These are phyloP conservation scores for Ephestia elutella DNA, from an alignment of 1,140 invertebrate genomes.

Conservation along the genomic window DNA sequence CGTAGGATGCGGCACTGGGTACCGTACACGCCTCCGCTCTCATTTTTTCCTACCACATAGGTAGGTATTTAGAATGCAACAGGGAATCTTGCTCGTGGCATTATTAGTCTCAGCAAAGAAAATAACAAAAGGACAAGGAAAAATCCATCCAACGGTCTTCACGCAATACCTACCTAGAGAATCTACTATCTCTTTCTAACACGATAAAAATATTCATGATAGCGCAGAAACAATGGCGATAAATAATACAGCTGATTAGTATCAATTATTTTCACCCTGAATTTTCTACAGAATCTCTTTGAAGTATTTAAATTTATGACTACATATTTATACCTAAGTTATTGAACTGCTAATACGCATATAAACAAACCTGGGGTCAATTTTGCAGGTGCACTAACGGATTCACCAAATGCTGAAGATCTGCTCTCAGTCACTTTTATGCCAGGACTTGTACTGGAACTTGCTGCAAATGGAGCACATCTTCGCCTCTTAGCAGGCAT, in stretches of 20 bases:
- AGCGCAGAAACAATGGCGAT: conserved; percentile 60
- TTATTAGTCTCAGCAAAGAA: conserved; percentile 23
- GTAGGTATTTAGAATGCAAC: conserved; percentile 7
- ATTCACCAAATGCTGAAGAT: conserved; percentile 85
- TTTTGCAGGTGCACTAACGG: conserved; percentile 79
- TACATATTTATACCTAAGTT: too few species aligned
- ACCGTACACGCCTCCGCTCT: not conserved
- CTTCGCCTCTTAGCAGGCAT: conserved; percentile 89
- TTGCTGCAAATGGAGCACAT: conserved; percentile 87
- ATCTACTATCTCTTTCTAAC: conserved; percentile 53
- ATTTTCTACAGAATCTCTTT: not conserved
- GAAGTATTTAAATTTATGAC: not conserved
- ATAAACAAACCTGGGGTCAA: conserved; percentile 86
- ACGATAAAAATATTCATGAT: conserved; percentile 63
- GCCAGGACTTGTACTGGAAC: conserved; percentile 80
- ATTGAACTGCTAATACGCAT: conserved; percentile 24
- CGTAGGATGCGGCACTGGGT: conserved; percentile 4
- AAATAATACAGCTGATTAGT: conserved; percentile 46
- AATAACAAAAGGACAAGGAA: conserved; percentile 48
- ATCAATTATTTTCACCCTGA: not conserved
- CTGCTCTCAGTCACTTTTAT: conserved; percentile 72
- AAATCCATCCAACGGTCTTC: conserved; percentile 40
- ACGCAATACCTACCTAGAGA: conserved; percentile 28
- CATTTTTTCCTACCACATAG: conserved; percentile 1
- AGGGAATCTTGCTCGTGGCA: conserved; percentile 7